These are phyloP conservation scores for Epinotia bilunana DNA, from an alignment of 2,888 invertebrate species.

Conservation along the genomic window DNA sequence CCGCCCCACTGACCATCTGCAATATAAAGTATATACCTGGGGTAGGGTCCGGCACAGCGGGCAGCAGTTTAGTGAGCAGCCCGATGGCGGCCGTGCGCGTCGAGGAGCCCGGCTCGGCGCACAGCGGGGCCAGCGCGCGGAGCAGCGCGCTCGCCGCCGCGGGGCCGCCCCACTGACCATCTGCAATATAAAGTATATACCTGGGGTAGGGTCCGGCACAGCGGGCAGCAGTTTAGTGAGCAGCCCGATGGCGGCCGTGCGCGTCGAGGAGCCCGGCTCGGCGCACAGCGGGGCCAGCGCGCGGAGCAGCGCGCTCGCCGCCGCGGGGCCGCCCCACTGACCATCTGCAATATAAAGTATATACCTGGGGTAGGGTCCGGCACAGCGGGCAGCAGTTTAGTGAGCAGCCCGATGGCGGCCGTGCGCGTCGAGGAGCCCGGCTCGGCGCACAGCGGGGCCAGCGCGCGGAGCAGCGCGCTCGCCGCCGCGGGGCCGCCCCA, in stretches of 20 bases:
- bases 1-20: conserved; percentile 81
- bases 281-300: conserved; percentile 77
- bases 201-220: conserved; percentile 46
- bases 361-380: conserved; percentile 45
- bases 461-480: conserved; percentile 73
- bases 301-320: conserved; percentile 72
- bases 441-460: conserved; percentile 78
- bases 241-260: conserved; percentile 87
- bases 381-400: conserved; percentile 38
- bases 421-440: conserved; percentile 84
- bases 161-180: conserved; percentile 75
- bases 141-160: conserved; percentile 57
- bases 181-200: no score
- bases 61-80: conserved; percentile 49
- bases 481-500: conserved; percentile 72
- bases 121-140: conserved; percentile 80
- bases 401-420: conserved; percentile 85
- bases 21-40: no score
- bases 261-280: conserved; percentile 80
- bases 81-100: conserved; percentile 89
- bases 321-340: conserved; percentile 70
- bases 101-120: conserved; percentile 75
- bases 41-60: conserved; percentile 46
- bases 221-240: conserved; percentile 39
- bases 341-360: no score